Evolutionary conservation across 53 echinoderm and acorn worm species (phyloP), one percentile per base, ranked within the genome.

Genomic region (Luidia sarsii): DNA sequence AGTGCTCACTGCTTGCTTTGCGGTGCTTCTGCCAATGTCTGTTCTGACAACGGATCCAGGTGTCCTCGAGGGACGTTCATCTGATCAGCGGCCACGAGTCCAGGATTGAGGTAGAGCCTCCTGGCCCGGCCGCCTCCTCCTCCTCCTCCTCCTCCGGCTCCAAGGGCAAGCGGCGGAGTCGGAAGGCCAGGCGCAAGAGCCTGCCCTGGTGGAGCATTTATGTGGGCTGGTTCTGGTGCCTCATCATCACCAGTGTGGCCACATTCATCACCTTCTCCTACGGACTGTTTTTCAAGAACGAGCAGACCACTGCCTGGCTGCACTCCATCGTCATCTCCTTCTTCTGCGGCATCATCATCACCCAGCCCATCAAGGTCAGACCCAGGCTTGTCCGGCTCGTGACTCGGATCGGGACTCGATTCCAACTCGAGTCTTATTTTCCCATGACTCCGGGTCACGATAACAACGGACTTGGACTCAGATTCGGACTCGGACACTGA

Each of bases 301-400:
- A 48, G 28, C 80, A 79, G 28, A 82, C 85, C n/a, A 37, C 88
- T 6, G 67, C 79, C 20, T 97, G 93, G 93, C 84, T 97, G 18
- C 81, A 74, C n/a, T 97, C 99, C 6, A 68, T 94, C 21, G 0
- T 89, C 50, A 69, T 94, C 33, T 83, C 93, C 7, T 91, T 90
- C 82, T 73, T 97, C 46, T 89, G 81, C 27, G 99, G 93, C 0
- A 83, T 97, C 28, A 67, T 94, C 34, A 80, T 97, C 56, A 94
- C 99, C 3, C 99, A 97, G 56, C 99, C 99, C 5, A 83, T 97
- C 49, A 97, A 97, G 87, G 99, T 94, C n/a, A n/a, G n/a, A n/a
- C n/a, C n/a, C n/a, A n/a, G n/a, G n/a, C n/a, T n/a, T n/a, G n/a
- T n/a, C n/a, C n/a, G n/a, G n/a, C n/a, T n/a, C n/a, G n/a, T n/a